Base-by-base conservation (phyloP, 2,113 vertebrate genomes). In the Toxotes chatareus region DNA sequence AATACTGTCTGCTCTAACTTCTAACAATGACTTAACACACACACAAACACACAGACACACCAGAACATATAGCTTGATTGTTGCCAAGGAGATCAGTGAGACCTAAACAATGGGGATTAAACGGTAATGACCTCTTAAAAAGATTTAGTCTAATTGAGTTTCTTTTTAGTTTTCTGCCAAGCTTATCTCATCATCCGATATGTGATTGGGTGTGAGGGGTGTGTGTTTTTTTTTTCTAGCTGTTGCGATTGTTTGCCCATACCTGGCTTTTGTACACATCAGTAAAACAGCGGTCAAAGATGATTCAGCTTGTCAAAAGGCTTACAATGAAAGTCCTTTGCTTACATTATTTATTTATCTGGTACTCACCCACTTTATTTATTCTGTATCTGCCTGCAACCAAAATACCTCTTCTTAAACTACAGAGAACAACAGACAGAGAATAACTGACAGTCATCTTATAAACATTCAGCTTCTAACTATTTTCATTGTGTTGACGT, bases 11-110 rank as follows among this genome's bases (percentile, higher is more conserved):
- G 68, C 65, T 70, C 70, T 89, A 83, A 88, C 80, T 57, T 44
- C 62, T 84, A 92, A 89, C 55, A 32, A 68, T 44, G 49, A 61
- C 71, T 72, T 71, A 79, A 86, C 44, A 59, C n/a, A 64, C 74
- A 73, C 53, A 68, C 47, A 80, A 16, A 60, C 59, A 73, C 55
- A 62, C 46, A 59, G 4, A 47, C 12, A 63, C 69, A 72, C 27
- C 19, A 3, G 3, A 3, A 38, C 16, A 2, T 31, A 23, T 21
- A 40, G 17, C 57, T 16, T 40, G 44, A 76, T 17, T 70, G 70
- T 79, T 71, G 42, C 31, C 44, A 53, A 72, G 66, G 66, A 73
- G 67, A 77, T 82, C 42, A 62, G 14, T 60, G 12, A 47, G 23
- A 79, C 23, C 73, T 55, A 62, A 57, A 66, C 53, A 77, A 42